These are phyloP conservation scores for Leptinotarsa peninsularis DNA, from an alignment of 2,888 invertebrate genomes.

Conservation along the genomic window DNA sequence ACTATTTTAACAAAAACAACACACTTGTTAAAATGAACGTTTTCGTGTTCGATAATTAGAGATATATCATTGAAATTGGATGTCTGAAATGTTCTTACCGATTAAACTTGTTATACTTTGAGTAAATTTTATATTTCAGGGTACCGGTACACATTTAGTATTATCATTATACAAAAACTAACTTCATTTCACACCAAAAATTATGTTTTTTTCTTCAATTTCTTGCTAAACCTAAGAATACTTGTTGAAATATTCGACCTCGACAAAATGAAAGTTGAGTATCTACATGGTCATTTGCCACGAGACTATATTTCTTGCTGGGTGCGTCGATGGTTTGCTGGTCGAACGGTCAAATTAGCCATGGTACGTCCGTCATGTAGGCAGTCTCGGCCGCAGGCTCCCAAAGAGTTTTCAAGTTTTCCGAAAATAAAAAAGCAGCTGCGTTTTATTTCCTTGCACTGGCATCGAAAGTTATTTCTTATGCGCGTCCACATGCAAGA, in stretches of 20 bases:
- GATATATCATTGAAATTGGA: too few species aligned
- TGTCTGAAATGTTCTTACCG: too few species aligned
- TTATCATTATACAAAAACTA: too few species aligned
- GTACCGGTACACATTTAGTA: too few species aligned
- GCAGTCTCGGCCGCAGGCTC: conserved; percentile 45
- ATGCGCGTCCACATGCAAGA: not conserved
- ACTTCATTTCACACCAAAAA: too few species aligned
- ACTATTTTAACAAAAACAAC: too few species aligned
- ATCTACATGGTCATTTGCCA: not conserved
- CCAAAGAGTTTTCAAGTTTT: conserved; percentile 45
- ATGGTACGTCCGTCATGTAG: conserved; percentile 50
- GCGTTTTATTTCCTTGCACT: conserved; percentile 39
- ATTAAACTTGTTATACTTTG: too few species aligned
- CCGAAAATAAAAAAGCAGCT: conserved; percentile 42
- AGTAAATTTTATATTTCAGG: too few species aligned
- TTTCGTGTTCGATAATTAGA: too few species aligned
- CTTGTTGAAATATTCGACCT: not conserved
- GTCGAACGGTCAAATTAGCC: conserved; percentile 47
- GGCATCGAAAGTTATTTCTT: conserved; percentile 26
- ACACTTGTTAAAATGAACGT: too few species aligned
- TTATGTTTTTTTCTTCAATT: too few species aligned
- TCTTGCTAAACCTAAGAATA: too few species aligned
- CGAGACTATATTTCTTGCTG: conserved; percentile 4
- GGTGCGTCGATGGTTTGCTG: conserved; percentile 33
- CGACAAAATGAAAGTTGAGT: not conserved